phyloP scores from a whole-genome alignment of 2,797 vertebrate species.

The Calcarius lapponicus region DNA sequence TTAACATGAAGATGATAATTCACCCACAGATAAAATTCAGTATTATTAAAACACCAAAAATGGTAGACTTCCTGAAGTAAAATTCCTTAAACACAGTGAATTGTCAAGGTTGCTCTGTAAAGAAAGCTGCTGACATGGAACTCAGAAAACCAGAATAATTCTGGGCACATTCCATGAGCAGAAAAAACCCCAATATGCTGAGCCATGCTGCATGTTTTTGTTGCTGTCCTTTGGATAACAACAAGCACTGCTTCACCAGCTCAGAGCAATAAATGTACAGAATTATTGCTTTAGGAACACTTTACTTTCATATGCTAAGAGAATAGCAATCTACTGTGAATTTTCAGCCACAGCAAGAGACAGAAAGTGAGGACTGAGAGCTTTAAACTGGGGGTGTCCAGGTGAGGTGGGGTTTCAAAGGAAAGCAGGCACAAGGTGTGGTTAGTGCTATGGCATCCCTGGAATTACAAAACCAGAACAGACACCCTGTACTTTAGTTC shows the following conservation, averaged over 20 bases:
- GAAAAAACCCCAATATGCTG: background rate
- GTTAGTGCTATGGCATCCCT: background rate
- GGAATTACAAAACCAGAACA: background rate
- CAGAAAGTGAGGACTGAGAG: background rate
- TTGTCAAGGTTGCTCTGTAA: background rate
- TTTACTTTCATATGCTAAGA: background rate
- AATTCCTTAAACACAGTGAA: background rate
- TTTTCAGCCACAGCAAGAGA: background rate
- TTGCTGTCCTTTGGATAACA: background rate
- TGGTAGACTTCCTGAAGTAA: background rate
- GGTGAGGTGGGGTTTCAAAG: background rate
- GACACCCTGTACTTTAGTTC: accelerated
- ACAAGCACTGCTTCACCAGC: background rate
- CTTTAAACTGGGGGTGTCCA: background rate
- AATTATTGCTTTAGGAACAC: background rate
- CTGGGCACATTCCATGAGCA: background rate
- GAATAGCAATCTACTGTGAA: background rate
- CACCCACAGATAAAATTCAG: too few species aligned
- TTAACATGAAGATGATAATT: background rate
- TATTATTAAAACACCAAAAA: background rate
- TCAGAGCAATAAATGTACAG: background rate
- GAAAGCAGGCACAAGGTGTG: background rate
- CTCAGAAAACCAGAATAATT: background rate
- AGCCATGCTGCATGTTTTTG: background rate
- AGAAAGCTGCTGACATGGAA: background rate